These are phyloP conservation scores for Muscicapa adusta DNA, from an alignment of 2,113 vertebrate species.

Conservation along the genomic window DNA sequence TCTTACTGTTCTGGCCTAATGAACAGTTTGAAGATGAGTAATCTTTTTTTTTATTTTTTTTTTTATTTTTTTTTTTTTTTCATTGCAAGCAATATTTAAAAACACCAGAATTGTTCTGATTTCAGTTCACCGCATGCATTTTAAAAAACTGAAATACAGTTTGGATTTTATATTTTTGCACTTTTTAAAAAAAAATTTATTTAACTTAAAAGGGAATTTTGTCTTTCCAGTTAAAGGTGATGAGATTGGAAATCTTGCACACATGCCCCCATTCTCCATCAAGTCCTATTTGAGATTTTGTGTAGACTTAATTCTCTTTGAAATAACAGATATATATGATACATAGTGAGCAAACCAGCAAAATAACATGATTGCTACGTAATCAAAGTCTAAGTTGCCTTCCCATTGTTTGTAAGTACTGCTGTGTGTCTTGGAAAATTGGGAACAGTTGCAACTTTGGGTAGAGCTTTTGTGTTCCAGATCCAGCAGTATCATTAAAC, in stretches of 20 bases:
- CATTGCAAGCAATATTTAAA: neutral
- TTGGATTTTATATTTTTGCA: neutral
- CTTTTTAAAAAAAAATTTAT: neutral
- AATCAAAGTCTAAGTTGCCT: conserved; percentile 8
- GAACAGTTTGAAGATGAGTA: conserved; percentile 2
- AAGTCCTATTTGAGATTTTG: neutral
- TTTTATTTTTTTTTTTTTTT: neutral
- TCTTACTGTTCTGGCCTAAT: neutral
- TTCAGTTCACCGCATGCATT: neutral
- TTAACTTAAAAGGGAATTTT: conserved; percentile 1
- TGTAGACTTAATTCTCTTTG: conserved; percentile 34
- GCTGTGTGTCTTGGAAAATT: neutral
- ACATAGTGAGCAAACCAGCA: neutral
- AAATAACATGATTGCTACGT: conserved; percentile 10
- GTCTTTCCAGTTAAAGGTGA: neutral
- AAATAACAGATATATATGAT: conserved; percentile 11
- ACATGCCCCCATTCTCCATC: neutral
- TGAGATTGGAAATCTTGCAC: conserved; percentile 13
- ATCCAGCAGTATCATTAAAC: neutral
- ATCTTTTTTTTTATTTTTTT: too few species aligned
- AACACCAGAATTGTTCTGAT: neutral
- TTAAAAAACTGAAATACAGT: conserved; percentile 1
- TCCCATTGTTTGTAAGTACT: neutral
- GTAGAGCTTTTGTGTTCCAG: neutral
- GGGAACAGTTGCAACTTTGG: neutral